Conservation (phyloP, 1,140 invertebrate species). For the Chelonus insularis region DNA sequence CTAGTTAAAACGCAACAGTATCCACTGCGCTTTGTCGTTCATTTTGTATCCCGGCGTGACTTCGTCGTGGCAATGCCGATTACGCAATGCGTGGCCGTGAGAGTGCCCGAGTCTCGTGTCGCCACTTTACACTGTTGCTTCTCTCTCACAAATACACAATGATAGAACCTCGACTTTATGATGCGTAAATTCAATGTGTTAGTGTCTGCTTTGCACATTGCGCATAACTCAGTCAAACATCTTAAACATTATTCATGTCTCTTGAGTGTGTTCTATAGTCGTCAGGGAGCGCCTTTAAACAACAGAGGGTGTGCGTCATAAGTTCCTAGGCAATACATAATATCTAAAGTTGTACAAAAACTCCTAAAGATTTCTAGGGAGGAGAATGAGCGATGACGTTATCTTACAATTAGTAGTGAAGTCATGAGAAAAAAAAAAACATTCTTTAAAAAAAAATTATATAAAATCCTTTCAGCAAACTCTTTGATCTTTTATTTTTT, state of each 20-base stretch:
- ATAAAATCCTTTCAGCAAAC: background rate
- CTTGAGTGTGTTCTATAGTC: too few relatives aligned
- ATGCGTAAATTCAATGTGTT: background rate
- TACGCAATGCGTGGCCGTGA: constrained; percentile 59
- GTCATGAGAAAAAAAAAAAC: too few relatives aligned
- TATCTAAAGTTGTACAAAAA: too few relatives aligned
- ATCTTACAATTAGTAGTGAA: too few relatives aligned
- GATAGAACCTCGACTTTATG: background rate
- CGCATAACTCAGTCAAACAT: too few relatives aligned
- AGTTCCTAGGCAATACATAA: too few relatives aligned
- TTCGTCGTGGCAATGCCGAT: constrained; percentile 46
- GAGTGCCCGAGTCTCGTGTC: constrained; percentile 43
- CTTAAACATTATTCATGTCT: too few relatives aligned
- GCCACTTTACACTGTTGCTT: constrained; percentile 6
- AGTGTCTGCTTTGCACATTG: too few relatives aligned
- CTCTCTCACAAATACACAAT: background rate
- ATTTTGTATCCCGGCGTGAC: constrained; percentile 45
- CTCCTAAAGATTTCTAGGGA: too few relatives aligned
- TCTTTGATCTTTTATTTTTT: background rate
- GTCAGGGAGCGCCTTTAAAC: too few relatives aligned
- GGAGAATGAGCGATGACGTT: too few relatives aligned
- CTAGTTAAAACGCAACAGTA: constrained; percentile 36
- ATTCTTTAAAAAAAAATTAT: background rate
- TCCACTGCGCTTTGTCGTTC: constrained; percentile 46
- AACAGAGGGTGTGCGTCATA: too few relatives aligned